Evolutionary conservation across 2,888 invertebrate genomes (phyloP), one percentile per base, ranked within the genome.

Genomic region (Drosophila affinis): DNA sequence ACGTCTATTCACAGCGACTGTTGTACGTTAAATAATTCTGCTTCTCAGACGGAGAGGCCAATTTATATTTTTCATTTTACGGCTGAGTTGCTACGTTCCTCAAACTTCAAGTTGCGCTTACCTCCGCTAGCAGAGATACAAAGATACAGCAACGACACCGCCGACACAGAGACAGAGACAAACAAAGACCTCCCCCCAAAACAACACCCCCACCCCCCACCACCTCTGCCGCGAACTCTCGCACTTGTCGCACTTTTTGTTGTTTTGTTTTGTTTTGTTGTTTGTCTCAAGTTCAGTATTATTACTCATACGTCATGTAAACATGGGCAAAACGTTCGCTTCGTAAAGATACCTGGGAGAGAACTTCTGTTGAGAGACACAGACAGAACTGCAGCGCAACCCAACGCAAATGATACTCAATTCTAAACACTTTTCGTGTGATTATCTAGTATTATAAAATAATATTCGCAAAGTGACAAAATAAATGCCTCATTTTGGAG

Each of bases 31-130:
- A 90, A 81, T 91, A 90, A 88, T 88, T 80, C 86, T 80, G 75
- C 79, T 83, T 90, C 89, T 80, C 88, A 90, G 71, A 77, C 74
- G 72, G 39, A 64, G 78, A 68, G 83, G 80, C 84, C 90, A 90
- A 91, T 90, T 90, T 90, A 90, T 90, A 90, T 90, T 83, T 87
- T 88, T 84, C 81, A 87, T 86, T 90, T 90, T 90, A 90, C 90
- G 89, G 90, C 84, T 90, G 90, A 90, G 90, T 90, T 90, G 79
- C 70, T 72, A 69, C 78, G 77, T 74, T 79, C 72, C 39, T 27
- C 49, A 49, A 69, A 71, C 60, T 70, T 69, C 68, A 73, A 77
- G 85, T 72, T 72, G 65, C 58, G 74, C 63, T 53, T 63, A 54
- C 71, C 77, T 62, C 60, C 69, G 68, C 51, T 72, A 75, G 63